Conservation (phyloP, 2,113 vertebrate species). For the Burhinus oedicnemus region DNA sequence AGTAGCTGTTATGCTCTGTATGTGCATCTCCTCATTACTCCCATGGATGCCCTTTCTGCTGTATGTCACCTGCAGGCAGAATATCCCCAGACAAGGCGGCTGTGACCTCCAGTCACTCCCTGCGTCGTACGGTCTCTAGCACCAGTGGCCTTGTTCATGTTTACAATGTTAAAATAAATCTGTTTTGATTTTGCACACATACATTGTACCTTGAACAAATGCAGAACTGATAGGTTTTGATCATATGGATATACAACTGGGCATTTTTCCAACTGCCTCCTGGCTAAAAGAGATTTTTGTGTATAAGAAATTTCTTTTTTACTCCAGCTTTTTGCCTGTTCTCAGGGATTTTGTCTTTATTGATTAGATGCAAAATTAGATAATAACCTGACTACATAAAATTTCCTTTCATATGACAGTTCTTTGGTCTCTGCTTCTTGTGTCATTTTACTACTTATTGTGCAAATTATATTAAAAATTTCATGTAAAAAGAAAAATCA, state of each 20-base stretch:
- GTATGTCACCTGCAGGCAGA: not conserved
- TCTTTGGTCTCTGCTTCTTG: constrained; percentile 15
- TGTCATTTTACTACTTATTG: constrained; percentile 17
- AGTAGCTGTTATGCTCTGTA: not conserved
- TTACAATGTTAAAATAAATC: not conserved
- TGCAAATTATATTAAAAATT: constrained; percentile 56
- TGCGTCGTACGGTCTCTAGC: rapidly evolving
- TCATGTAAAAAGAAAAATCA: constrained; percentile 12
- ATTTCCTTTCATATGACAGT: constrained; percentile 34
- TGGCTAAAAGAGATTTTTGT: not conserved
- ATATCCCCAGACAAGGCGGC: not conserved
- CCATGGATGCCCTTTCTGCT: not conserved
- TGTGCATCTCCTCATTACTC: not conserved
- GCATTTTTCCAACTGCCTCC: not conserved
- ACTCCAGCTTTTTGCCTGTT: not conserved
- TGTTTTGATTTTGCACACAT: not conserved
- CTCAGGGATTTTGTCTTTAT: not conserved
- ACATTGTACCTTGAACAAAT: not conserved
- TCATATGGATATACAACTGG: not conserved
- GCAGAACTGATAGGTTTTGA: not conserved
- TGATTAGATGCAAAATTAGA: constrained; percentile 39
- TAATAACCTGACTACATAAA: constrained; percentile 19
- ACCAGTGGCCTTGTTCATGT: rapidly evolving
- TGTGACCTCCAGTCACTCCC: not conserved
- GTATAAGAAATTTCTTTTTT: not conserved